Percentiles rank a stretch among this genome's conserved stretches.
Conservation (phyloP, 2,888 invertebrate genomes). For the Acleris emargana region DNA sequence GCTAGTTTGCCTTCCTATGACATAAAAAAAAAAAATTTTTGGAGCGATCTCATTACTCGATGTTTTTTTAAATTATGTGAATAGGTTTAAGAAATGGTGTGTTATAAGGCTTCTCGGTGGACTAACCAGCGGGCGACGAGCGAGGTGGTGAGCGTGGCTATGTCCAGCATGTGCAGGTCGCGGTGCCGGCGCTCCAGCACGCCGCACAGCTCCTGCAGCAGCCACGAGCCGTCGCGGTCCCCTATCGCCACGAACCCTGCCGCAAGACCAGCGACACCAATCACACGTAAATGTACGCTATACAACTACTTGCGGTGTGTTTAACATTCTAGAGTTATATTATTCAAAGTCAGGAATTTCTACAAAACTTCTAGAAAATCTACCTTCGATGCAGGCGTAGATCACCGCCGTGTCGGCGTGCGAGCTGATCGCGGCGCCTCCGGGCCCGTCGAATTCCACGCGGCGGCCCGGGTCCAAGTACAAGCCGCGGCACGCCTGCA, state of each 20-base stretch:
- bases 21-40: too few species aligned
- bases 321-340: too few species aligned
- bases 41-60: too few species aligned
- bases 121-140: constrained; percentile 52
- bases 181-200: constrained; percentile 50
- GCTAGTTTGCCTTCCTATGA: too few species aligned
- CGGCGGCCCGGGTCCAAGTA: constrained; percentile 52
- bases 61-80: too few species aligned
- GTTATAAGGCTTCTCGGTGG: background rate
- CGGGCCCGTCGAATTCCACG: constrained; percentile 52
- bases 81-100: too few species aligned
- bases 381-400: constrained; percentile 66
- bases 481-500: constrained; percentile 66
- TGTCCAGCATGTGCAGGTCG: constrained; percentile 55
- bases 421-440: constrained; percentile 43
- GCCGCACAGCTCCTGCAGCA: constrained; percentile 65
- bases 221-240: constrained; percentile 60
- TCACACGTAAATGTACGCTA: too few species aligned
- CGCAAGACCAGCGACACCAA: constrained; percentile 15
- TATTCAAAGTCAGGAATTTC: too few species aligned
- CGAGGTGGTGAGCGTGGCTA: constrained; percentile 57
- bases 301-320: too few species aligned
- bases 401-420: constrained; percentile 63
- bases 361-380: background rate
- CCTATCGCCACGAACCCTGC: constrained; percentile 61